A percentile compares a stretch with the other conserved stretches of the same genome.
Conservation (phyloP, 2,113 vertebrate species). For the Tapirus terrestris region DNA sequence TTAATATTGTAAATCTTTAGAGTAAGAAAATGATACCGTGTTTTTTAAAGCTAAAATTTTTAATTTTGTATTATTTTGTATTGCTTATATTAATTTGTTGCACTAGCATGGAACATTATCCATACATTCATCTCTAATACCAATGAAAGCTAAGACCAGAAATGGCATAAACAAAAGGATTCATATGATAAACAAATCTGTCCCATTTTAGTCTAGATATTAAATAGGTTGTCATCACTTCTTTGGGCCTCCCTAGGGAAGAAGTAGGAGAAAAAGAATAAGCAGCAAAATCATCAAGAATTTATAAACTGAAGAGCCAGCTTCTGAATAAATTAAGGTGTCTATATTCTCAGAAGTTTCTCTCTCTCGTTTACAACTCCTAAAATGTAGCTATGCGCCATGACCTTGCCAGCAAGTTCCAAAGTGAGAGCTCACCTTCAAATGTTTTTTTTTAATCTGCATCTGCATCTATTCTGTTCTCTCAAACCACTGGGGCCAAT, state of each 20-base stretch:
- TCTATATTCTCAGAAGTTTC: neutral
- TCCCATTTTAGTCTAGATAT: slow-evolving; percentile 1
- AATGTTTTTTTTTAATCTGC: neutral
- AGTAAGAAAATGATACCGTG: slow-evolving; percentile 30
- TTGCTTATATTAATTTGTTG: slow-evolving; percentile 13
- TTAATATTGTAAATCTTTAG: slow-evolving; percentile 26
- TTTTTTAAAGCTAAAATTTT: slow-evolving; percentile 50
- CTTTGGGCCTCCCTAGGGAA: neutral
- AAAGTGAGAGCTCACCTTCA: slow-evolving; percentile 19
- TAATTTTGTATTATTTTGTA: neutral
- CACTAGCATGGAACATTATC: neutral
- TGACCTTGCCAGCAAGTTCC: neutral
- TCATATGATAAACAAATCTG: neutral
- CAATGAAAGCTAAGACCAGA: slow-evolving; percentile 33
- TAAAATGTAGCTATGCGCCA: neutral
- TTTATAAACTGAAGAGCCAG: neutral
- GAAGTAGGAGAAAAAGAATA: neutral
- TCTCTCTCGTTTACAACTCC: neutral
- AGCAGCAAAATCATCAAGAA: slow-evolving; percentile 38
- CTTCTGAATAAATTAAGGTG: neutral
- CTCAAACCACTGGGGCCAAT: neutral
- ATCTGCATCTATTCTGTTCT: slow-evolving; percentile 1
- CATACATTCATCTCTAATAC: slow-evolving; percentile 15
- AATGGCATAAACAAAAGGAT: slow-evolving; percentile 11
- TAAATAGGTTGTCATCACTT: slow-evolving; percentile 17